A percentile compares a stretch with the other conserved stretches of the same genome.
Evolutionary conservation across 1,140 invertebrate genomes (phyloP).

Genomic region (Drosophila prosaltans): DNA sequence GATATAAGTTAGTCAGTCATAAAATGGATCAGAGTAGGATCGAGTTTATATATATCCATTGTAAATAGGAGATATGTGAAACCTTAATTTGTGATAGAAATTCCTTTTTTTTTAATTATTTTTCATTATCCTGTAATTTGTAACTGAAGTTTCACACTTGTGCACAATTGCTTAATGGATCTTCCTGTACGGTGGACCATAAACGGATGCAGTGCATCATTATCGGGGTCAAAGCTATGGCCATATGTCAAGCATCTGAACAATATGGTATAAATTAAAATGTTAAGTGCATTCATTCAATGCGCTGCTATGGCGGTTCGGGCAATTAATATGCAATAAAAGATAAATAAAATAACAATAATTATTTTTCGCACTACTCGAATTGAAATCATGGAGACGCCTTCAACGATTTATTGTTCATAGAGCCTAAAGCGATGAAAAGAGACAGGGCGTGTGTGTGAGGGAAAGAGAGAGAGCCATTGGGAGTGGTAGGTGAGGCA

Average conservation of each 20-base stretch:
- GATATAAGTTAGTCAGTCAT: too few relatives aligned
- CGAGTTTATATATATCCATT: too few relatives aligned
- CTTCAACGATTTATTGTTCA: conserved; percentile 8
- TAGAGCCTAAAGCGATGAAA: background rate
- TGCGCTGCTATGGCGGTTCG: conserved; percentile 4
- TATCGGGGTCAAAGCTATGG: background rate
- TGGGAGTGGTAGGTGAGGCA: conserved; percentile 24
- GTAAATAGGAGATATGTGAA: too few relatives aligned
- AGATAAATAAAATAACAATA: conserved; percentile 53
- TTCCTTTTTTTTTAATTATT: too few relatives aligned
- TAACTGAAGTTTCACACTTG: background rate
- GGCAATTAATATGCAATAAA: conserved; percentile 20
- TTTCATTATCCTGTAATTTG: background rate
- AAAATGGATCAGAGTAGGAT: too few relatives aligned
- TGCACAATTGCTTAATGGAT: background rate
- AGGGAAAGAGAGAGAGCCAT: conserved; percentile 11
- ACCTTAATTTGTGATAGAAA: too few relatives aligned
- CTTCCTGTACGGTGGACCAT: background rate
- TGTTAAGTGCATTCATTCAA: conserved; percentile 14
- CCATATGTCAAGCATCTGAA: conserved; percentile 13
- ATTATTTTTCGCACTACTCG: conserved; percentile 42
- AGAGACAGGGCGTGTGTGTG: conserved; percentile 5
- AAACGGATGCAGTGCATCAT: conserved; percentile 4
- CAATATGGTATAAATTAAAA: conserved; percentile 14
- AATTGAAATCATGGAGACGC: background rate